These are phyloP conservation scores for Ictidomys tridecemlineatus DNA, from an alignment of 2,113 vertebrate genomes.

Conservation along the genomic window DNA sequence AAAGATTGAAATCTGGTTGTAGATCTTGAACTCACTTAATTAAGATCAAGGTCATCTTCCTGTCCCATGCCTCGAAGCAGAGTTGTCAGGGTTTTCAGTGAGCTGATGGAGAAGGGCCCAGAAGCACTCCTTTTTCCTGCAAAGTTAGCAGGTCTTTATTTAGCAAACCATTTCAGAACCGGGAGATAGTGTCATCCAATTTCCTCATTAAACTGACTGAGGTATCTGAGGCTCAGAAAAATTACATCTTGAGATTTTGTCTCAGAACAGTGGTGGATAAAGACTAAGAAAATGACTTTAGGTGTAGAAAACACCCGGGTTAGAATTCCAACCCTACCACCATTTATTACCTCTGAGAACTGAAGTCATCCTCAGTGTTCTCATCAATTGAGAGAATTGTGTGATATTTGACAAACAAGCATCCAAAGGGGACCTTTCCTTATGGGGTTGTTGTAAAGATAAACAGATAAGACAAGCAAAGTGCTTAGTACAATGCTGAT, in stretches of 20 bases:
- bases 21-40: neutral
- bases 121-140: neutral
- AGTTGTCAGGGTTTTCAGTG: neutral
- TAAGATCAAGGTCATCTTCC: neutral
- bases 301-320: neutral
- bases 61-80: neutral
- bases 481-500: neutral
- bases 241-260: conserved; percentile 31
- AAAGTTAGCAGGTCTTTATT: neutral
- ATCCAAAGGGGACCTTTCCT: neutral
- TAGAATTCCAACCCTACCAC: neutral
- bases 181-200: neutral
- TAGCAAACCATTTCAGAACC: conserved; percentile 48
- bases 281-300: conserved; percentile 32
- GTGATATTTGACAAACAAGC: conserved; percentile 49
- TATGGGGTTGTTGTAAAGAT: conserved; percentile 43
- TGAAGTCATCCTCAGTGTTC: conserved; percentile 10
- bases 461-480: conserved; percentile 55
- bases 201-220: conserved; percentile 53
- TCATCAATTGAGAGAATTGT: neutral
- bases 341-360: neutral
- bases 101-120: neutral
- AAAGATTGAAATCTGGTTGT: conserved; percentile 6
- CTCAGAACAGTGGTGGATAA: neutral
- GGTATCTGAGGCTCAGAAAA: conserved; percentile 42